phyloP scores from a whole-genome alignment of 2,797 vertebrate species.

The Bufotes viridis region DNA sequence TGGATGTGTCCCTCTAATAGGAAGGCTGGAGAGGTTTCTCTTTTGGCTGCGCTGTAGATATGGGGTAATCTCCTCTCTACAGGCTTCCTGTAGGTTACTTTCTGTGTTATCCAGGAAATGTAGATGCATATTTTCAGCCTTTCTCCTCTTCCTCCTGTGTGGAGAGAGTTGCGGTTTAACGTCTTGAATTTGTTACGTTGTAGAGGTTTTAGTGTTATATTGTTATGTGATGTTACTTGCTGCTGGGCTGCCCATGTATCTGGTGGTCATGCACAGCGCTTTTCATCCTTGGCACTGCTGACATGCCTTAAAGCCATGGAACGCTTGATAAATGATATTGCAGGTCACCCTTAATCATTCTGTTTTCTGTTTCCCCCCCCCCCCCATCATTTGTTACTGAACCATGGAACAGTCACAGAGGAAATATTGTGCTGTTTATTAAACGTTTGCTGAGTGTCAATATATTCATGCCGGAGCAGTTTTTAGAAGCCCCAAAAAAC shows the following conservation, averaged over 20 bases:
- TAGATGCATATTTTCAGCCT: conserved; percentile 44
- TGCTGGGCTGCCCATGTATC: not conserved
- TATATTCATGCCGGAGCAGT: too few species aligned
- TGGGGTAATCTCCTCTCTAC: conserved; percentile 41
- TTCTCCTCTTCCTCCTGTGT: not conserved
- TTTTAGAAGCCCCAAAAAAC: too few species aligned
- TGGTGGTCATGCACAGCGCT: not conserved
- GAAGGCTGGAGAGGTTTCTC: not conserved
- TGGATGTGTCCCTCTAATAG: not conserved
- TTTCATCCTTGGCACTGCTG: too few species aligned
- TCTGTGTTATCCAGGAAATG: conserved; percentile 50
- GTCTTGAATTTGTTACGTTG: conserved; percentile 6
- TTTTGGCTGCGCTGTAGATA: not conserved
- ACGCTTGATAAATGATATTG: too few species aligned
- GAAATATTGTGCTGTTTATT: too few species aligned
- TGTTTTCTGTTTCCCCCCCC: too few species aligned
- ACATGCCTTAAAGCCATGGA: too few species aligned
- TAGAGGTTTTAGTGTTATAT: not conserved
- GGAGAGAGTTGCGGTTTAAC: conserved; percentile 37
- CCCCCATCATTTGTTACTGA: too few species aligned
- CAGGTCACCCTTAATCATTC: too few species aligned
- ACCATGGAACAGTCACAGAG: too few species aligned
- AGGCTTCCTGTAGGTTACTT: conserved; percentile 48
- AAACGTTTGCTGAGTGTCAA: too few species aligned
- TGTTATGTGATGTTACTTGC: not conserved